A percentile compares a stretch with the other conserved stretches of the same genome.
phyloP scores from a whole-genome alignment of 2,797 vertebrate species.

The Ctenochaetus hawaiiensis region DNA sequence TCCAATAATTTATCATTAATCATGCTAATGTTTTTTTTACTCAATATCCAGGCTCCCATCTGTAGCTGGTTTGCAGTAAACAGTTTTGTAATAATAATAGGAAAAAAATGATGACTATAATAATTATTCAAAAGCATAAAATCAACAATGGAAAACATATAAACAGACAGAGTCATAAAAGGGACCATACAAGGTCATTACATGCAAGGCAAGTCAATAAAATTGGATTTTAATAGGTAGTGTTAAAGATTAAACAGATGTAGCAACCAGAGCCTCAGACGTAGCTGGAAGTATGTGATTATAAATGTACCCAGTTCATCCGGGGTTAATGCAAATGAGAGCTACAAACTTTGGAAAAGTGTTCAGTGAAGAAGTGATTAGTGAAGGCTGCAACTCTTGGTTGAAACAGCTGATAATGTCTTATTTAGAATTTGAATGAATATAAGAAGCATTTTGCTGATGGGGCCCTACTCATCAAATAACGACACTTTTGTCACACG shows the following conservation, averaged over 20 bases:
- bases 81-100: slow-evolving; percentile 15
- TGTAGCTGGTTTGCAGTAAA: slow-evolving; percentile 31
- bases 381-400: neutral
- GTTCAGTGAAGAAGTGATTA: neutral
- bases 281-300: neutral
- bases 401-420: neutral
- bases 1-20: slow-evolving; percentile 24
- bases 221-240: slow-evolving; percentile 3
- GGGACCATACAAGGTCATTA: slow-evolving; percentile 10
- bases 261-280: neutral
- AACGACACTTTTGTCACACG: no score
- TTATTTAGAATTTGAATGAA: no score
- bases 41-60: slow-evolving; percentile 32
- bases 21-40: slow-evolving; percentile 40
- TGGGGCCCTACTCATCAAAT: no score
- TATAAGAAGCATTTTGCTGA: no score
- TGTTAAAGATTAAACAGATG: slow-evolving; percentile 19
- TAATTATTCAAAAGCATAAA: slow-evolving; percentile 32
- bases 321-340: slow-evolving; percentile 8
- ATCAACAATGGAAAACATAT: neutral
- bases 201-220: slow-evolving; percentile 7
- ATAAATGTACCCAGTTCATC: slow-evolving; percentile 4
- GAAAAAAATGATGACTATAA: neutral
- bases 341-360: neutral
- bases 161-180: slow-evolving; percentile 13